Percentiles rank a stretch among this genome's conserved stretches.
Conservation (phyloP, 2,888 invertebrate genomes). For the Balanococcus diminutus region DNA sequence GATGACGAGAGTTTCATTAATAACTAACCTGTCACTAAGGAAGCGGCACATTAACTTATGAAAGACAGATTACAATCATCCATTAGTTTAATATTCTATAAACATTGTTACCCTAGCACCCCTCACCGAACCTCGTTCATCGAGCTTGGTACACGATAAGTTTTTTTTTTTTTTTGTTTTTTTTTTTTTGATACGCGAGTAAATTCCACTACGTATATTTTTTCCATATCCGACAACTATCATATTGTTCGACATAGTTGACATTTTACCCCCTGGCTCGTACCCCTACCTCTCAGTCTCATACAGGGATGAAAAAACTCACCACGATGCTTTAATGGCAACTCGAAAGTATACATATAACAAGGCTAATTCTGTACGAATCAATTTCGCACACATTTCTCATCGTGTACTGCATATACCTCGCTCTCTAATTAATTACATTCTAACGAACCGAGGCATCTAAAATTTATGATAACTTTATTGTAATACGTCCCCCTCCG, state of each 20-base stretch:
- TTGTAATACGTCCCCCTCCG: neutral
- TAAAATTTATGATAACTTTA: slow-evolving; percentile 43
- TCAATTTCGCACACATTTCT: slow-evolving; percentile 15
- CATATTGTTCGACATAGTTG: slow-evolving; percentile 31
- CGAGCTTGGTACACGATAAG: neutral
- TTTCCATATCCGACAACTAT: slow-evolving; percentile 12
- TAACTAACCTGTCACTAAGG: slow-evolving; percentile 42
- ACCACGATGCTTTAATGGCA: neutral
- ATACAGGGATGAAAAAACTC: neutral
- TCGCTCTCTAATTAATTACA: slow-evolving; percentile 14
- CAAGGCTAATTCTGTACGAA: neutral
- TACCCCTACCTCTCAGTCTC: neutral
- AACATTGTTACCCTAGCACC: neutral
- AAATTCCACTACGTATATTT: neutral
- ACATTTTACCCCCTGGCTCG: slow-evolving; percentile 5
- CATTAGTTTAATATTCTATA: slow-evolving; percentile 43
- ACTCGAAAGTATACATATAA: neutral
- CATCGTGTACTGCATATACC: neutral
- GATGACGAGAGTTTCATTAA: slow-evolving; percentile 41
- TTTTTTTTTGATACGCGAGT: neutral
- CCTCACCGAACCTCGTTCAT: neutral
- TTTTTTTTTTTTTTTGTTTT: neutral
- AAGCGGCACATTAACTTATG: slow-evolving; percentile 42
- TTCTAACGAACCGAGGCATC: neutral
- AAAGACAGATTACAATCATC: slow-evolving; percentile 41